Base-by-base conservation (phyloP, 2,888 invertebrate genomes). In the Epinotia nisella region DNA sequence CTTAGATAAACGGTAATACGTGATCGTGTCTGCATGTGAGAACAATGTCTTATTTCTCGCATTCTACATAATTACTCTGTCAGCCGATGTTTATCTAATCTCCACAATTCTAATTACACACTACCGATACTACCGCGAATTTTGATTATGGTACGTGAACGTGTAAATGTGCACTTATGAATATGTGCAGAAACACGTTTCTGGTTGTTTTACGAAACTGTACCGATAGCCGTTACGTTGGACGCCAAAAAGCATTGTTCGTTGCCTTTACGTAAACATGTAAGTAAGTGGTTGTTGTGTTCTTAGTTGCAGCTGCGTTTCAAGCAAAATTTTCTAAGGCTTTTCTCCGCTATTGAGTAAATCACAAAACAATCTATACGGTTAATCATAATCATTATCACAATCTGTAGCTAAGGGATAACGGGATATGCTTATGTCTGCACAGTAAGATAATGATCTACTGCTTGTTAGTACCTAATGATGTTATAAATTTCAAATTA, bases 21-120 rank as follows among this genome's bases (percentile, higher is more conserved):
- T 49, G 61, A 58, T 53, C 49, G 61, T 39, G 62, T 17, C 58
- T 29, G 61, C 41, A 19, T 67, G 29, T 49, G 49, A 58, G 73
- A 68, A 73, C 62, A 73, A 68, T 64, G 62, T 73, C 62, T 73
- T 72, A 64, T 69, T 51, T 68, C 58, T 53, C 49, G 55, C 19
- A 21, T 45, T 39, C 51, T 41, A 11, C 41, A 21, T 56, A 73
- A 68, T 72, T 72, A 72, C 67, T 62, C 61, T 24, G 67, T 49
- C 60, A 70, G 41, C 61, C n/a, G 68, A 73, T 72, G 13, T 68
- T 64, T 73, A 73, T 68, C 68, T 73, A 59, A 69, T 73, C 68
- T 68, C 21, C 24, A 17, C 13, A 62, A 51, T 72, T 73, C 58
- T 73, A 69, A 73, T 73, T 68, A 69, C 64, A 69, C 39, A 69